Percentiles rank a stretch among this genome's conserved stretches.
Conservation (phyloP, 2,797 vertebrate species). For the Enteromius anoplus region DNA sequence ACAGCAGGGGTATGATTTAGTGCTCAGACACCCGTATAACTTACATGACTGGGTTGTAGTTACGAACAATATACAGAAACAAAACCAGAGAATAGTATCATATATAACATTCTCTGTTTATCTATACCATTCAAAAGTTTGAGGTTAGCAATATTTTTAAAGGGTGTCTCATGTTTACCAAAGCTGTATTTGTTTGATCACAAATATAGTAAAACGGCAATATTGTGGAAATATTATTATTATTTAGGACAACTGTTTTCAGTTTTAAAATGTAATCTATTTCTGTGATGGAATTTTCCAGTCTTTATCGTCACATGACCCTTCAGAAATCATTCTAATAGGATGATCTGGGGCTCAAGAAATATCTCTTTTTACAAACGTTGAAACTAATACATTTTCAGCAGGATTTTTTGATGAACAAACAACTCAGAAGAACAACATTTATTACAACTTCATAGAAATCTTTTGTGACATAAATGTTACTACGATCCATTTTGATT, state of each 20-base stretch:
- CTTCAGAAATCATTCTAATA: conserved; percentile 3
- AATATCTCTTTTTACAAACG: background rate
- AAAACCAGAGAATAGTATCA: background rate
- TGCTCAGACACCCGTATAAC: conserved; percentile 33
- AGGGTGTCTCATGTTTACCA: background rate
- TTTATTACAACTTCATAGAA: background rate
- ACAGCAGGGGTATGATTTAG: conserved; percentile 51
- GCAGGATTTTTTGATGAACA: background rate
- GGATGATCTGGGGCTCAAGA: background rate
- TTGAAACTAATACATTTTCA: background rate
- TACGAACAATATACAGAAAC: background rate
- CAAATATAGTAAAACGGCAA: background rate
- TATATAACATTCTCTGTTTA: background rate
- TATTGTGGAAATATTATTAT: background rate
- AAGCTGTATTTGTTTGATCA: background rate
- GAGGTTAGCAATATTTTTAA: conserved; percentile 2
- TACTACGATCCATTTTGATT: background rate
- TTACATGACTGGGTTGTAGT: conserved; percentile 29
- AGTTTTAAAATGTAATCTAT: background rate
- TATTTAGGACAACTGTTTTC: background rate
- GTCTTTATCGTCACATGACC: background rate
- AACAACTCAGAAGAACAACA: background rate
- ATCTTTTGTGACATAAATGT: background rate
- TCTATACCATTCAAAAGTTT: background rate
- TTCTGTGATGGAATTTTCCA: background rate